These are phyloP conservation scores for Harlomillsia oculata DNA, from an alignment of 1,140 invertebrate genomes.

Conservation along the genomic window DNA sequence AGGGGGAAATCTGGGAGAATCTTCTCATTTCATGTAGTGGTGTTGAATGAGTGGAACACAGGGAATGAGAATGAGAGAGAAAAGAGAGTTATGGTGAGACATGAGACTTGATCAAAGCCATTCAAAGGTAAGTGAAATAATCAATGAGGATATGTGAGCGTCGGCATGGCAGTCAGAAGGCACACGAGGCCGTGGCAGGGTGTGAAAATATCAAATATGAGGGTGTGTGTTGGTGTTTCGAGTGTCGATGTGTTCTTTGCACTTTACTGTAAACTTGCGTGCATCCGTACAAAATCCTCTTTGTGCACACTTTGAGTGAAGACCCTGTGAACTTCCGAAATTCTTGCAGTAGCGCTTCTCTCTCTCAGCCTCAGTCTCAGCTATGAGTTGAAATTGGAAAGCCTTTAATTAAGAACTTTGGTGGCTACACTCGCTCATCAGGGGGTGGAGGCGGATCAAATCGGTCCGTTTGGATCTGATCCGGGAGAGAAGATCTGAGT, in stretches of 20 bases:
- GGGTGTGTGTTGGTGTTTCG: slow-evolving; percentile 23
- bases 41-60: no score
- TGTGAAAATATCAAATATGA: slow-evolving; percentile 29
- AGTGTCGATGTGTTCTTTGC: no score
- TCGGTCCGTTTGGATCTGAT: slow-evolving; percentile 27
- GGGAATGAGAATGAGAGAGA: neutral
- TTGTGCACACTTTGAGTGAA: slow-evolving; percentile 3
- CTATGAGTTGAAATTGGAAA: slow-evolving; percentile 30
- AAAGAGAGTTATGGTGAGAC: neutral
- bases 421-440: slow-evolving; percentile 34
- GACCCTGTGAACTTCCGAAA: slow-evolving; percentile 3
- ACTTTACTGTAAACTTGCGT: no score
- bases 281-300: no score
- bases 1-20: slow-evolving; percentile 6
- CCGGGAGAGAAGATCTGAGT: slow-evolving; percentile 22
- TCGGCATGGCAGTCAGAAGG: neutral
- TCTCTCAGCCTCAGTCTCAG: neutral
- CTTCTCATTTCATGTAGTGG: no score
- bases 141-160: slow-evolving; percentile 23
- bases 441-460: slow-evolving; percentile 30
- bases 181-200: neutral
- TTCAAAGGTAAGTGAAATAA: slow-evolving; percentile 28
- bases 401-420: slow-evolving; percentile 35
- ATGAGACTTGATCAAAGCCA: slow-evolving; percentile 24
- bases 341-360: neutral